Percentiles rank a stretch among this genome's conserved stretches.
Evolutionary conservation across 1,140 invertebrate species (phyloP).

Genomic region (Adoxophyes honmai): DNA sequence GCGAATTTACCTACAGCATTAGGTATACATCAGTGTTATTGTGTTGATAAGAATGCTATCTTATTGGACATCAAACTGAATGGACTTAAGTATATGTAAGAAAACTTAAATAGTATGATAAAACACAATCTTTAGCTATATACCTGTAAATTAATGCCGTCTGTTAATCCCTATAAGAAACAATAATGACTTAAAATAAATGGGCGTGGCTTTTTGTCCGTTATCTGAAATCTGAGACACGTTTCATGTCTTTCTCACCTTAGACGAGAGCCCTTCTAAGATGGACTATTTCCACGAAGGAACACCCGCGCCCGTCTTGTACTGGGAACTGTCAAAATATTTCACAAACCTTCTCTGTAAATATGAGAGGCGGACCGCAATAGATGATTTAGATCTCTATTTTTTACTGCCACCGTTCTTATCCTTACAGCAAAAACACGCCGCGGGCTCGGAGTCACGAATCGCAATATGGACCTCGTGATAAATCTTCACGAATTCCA

Average conservation of each 20-base stretch:
- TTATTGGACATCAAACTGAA: no score
- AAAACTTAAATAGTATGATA: no score
- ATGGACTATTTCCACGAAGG: constrained; percentile 46
- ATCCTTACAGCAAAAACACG: constrained; percentile 44
- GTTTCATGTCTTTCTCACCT: constrained; percentile 12
- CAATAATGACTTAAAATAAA: no score
- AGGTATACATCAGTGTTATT: background rate
- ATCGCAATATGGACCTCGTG: constrained; percentile 57
- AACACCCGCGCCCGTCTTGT: constrained; percentile 45
- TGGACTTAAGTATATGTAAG: no score
- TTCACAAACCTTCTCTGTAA: constrained; percentile 49
- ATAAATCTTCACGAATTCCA: constrained; percentile 72
- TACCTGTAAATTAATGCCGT: no score
- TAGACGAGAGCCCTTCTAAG: constrained; percentile 24
- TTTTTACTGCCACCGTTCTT: constrained; percentile 47
- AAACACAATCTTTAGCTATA: no score
- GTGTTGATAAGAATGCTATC: no score
- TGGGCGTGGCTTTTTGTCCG: no score
- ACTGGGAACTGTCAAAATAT: constrained; percentile 73
- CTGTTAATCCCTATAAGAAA: no score
- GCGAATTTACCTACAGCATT: no score
- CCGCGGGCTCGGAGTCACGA: constrained; percentile 42
- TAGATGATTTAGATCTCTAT: constrained; percentile 56
- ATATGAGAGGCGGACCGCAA: constrained; percentile 45
- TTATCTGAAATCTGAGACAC: constrained; percentile 14